A percentile compares a stretch with the other conserved stretches of the same genome.
Conservation (phyloP, 2,113 vertebrate genomes). For the Mionectes macconnelli region DNA sequence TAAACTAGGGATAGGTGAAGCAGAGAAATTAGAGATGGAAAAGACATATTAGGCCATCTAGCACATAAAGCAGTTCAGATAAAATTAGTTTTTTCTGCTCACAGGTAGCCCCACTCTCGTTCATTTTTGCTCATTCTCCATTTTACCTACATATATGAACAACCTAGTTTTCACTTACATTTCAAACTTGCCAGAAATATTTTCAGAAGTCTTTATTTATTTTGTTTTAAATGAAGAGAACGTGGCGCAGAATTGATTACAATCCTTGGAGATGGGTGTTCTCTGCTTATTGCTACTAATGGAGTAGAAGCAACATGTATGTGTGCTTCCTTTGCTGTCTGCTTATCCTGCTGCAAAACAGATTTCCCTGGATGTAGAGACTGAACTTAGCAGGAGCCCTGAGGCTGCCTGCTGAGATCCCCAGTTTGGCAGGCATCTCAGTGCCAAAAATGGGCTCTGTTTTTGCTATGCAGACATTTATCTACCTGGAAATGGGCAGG, state of each 20-base stretch:
- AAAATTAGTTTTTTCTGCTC: constrained; percentile 27
- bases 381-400: not conserved
- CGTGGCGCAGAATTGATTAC: not conserved
- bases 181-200: not conserved
- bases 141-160: not conserved
- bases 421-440: not conserved
- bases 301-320: not conserved
- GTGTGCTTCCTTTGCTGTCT: not conserved
- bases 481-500: constrained; percentile 38
- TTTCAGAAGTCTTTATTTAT: not conserved
- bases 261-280: not conserved
- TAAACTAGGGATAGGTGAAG: constrained; percentile 46
- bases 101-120: not conserved
- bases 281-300: not conserved
- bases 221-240: not conserved
- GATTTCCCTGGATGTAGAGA: not conserved
- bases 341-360: not conserved
- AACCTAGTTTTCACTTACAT: not conserved
- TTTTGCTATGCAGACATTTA: not conserved
- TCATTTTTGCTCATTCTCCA: not conserved
- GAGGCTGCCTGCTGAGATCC: not conserved
- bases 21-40: constrained; percentile 31
- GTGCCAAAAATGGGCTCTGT: not conserved
- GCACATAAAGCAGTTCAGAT: constrained; percentile 15
- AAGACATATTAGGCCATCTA: constrained; percentile 19